Evolutionary conservation across 2,797 vertebrate genomes (phyloP).

Genomic region (Phylloscopus collybita): DNA sequence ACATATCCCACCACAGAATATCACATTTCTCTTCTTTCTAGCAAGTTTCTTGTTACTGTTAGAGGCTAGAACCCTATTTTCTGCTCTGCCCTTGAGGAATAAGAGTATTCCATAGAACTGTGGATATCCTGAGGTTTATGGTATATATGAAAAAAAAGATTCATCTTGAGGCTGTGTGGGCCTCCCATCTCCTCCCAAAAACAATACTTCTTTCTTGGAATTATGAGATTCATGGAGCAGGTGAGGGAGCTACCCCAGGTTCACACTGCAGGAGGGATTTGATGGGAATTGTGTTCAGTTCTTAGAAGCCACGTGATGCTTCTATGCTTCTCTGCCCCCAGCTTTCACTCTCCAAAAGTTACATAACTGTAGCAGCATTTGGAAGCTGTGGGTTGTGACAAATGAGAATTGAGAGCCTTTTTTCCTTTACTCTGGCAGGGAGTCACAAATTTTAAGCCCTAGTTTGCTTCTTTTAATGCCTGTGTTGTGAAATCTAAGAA

Average conservation of each 20-base stretch:
- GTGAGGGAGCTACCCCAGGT: neutral
- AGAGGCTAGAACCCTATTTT: neutral
- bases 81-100: neutral
- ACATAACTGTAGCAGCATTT: neutral
- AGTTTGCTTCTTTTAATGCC: neutral
- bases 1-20: accelerated
- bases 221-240: neutral
- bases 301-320: accelerated
- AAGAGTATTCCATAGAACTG: neutral
- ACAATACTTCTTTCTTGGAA: neutral
- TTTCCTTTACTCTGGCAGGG: neutral
- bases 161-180: neutral
- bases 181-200: neutral
- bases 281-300: neutral
- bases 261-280: neutral
- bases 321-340: neutral
- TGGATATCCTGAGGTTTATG: neutral
- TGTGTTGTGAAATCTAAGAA: neutral
- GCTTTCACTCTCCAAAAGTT: neutral
- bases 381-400: neutral
- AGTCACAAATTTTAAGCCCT: neutral
- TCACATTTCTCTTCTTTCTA: neutral
- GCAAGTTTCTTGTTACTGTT: neutral
- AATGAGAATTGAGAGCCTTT: neutral
- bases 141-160: neutral